Conservation (phyloP, 1,140 invertebrate genomes). For the Ceratosolen solmsi region DNA sequence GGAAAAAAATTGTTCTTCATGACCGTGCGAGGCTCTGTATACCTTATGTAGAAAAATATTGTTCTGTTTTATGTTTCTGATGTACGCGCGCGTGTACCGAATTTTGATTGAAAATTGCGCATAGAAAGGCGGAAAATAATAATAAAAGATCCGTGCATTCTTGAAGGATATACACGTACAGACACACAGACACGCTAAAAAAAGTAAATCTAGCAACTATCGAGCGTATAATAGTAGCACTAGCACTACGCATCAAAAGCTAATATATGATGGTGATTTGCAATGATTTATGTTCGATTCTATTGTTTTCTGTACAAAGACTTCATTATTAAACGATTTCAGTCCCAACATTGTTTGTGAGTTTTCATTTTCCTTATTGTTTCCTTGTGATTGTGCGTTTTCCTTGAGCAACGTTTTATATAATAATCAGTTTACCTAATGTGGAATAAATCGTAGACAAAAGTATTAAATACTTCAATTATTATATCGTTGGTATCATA, state of each 20-base stretch:
- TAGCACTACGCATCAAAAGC: constrained; percentile 69
- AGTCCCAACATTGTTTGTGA: constrained; percentile 59
- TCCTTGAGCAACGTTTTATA: constrained; percentile 17
- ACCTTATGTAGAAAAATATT: constrained; percentile 44
- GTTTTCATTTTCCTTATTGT: constrained; percentile 47
- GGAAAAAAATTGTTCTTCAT: constrained; percentile 51
- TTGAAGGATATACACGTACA: constrained; percentile 41
- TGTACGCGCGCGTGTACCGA: constrained; percentile 39
- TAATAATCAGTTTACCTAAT: neutral
- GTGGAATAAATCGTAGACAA: neutral
- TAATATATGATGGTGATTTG: constrained; percentile 71
- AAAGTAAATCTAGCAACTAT: constrained; percentile 67
- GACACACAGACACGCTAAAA: constrained; percentile 50
- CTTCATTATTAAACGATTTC: constrained; percentile 70
- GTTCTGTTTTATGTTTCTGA: constrained; percentile 47
- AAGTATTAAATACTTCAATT: constrained; percentile 4
- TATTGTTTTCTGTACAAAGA: constrained; percentile 72
- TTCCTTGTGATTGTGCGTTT: constrained; percentile 6
- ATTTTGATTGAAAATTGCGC: constrained; percentile 42
- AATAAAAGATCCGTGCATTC: constrained; percentile 51
- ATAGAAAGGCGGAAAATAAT: constrained; percentile 31
- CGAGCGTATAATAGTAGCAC: constrained; percentile 66
- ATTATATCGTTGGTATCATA: neutral
- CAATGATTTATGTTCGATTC: constrained; percentile 69
- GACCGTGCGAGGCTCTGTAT: constrained; percentile 49